Evolutionary conservation across 2,113 vertebrate genomes (phyloP), one percentile per base, ranked within the genome.

Genomic region (Esox niger): DNA sequence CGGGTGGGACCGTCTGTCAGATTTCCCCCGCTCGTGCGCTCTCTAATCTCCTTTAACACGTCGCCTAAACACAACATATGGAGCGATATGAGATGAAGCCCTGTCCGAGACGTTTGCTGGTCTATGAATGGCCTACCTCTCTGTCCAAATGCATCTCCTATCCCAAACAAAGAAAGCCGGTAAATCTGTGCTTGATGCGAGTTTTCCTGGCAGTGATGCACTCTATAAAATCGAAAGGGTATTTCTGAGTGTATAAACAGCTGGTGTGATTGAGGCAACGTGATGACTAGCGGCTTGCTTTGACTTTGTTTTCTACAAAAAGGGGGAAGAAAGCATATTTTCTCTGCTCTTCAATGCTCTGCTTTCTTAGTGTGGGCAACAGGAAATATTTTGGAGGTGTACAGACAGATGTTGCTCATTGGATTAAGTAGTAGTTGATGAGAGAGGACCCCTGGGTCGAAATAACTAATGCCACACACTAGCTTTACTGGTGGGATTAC

Each of bases 261-360:
- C 0, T 8, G 27, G 2, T 20, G 13, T 2, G 31, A 59, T 59
- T 17, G 27, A 59, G 29, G 29, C 6, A 17, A n/a, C 57, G 15
- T 29, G 20, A 6, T 66, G 74, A 81, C 59, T 25, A 30, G 2
- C 31, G 6, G 59, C 33, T 62, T 38, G 21, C 31, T 13, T 35
- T 21, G 59, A 10, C n/a, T 21, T 61, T 61, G 33, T 61, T 57
- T 57, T 11, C 26, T 25, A 57, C 23, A 15, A 57, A 13, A 4
- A 52, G n/a, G n/a, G 11, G 8, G 23, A 11, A 27, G 27, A 27
- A 13, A 15, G 55, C 55, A 23, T n/a, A 11, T 17, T 57, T 57
- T 15, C 55, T 27, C 11, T 57, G n/a, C 55, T 57, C 38, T 43
- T 43, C 13, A 15, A 10, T 43, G 35, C 35, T 38, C 38, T 43